phyloP scores from a whole-genome alignment of 1,140 invertebrate species.

The Amyelois transitella region DNA sequence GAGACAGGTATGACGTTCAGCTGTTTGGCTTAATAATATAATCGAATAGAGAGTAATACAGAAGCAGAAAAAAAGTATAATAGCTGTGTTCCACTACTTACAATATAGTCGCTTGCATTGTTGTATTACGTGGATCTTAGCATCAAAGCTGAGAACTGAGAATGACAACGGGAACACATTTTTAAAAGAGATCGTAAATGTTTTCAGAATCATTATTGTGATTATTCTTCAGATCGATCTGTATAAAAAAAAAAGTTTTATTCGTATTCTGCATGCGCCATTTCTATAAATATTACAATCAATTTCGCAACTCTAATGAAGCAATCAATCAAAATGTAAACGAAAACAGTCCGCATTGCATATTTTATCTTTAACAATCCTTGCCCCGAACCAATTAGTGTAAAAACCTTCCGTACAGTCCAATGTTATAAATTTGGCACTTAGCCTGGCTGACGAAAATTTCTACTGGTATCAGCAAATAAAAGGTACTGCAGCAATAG shows the following conservation, averaged over 20 bases:
- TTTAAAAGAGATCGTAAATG: no score
- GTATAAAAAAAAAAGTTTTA: conserved; percentile 2
- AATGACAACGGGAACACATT: no score
- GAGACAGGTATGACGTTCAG: no score
- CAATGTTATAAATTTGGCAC: conserved; percentile 72
- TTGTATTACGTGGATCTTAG: no score
- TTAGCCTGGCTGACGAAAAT: conserved; percentile 70
- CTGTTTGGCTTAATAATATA: no score
- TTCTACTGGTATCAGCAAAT: conserved; percentile 65
- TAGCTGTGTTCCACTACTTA: no score
- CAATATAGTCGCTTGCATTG: no score
- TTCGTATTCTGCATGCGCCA: conserved; percentile 1
- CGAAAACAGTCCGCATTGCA: conserved; percentile 65
- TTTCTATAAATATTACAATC: conserved; percentile 1
- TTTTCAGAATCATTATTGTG: no score
- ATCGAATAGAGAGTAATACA: no score
- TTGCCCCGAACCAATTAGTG: conserved; percentile 66
- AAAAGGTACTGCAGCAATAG: conserved; percentile 47
- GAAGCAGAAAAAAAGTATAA: no score
- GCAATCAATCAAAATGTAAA: conserved; percentile 65
- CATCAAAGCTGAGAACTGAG: no score
- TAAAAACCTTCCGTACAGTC: conserved; percentile 62
- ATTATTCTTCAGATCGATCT: no score
- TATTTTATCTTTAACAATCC: conserved; percentile 74
- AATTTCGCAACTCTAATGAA: conserved; percentile 32